Evolutionary conservation across 2,888 invertebrate genomes (phyloP), one percentile per base, ranked within the genome.

Genomic region (Luperina testacea): DNA sequence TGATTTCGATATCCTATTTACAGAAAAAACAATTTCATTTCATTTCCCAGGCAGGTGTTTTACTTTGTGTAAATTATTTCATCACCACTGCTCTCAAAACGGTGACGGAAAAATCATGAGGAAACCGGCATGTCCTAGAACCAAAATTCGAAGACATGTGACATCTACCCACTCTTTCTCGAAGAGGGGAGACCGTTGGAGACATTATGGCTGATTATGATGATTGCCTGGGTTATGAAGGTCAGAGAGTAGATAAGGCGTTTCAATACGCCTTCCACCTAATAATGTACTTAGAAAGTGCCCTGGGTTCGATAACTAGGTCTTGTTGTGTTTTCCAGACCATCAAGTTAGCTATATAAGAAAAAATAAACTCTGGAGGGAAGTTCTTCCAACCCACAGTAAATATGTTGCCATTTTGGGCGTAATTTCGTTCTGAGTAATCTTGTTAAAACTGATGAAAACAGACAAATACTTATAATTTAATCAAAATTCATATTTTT

Each of bases 401-500:
- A 11, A 38, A 57, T 27, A 38, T 38, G 20, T 11, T n/a, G 2
- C 24, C 4, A 5, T n/a, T 45, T 53, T 71, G 2, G 4, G 15
- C 3, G 3, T 59, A 48, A 24, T 32, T 63, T 51, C 2, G 13
- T 27, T 13, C 9, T 0, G 0, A 48, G 7, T 13, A 45, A 59
- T 67, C 38, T 64, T 24, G 68, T 13, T 17, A 38, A 53, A 63
- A 20, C 8, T 68, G 51, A 64, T 73, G 59, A 65, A 72, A 78
- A 75, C 51, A 13, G 32, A 13, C 15, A 68, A 67, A 81, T 1
- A 15, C 8, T 42, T 5, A 65, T 15, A 65, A 72, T 80, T 72
- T 53, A 32, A 77, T 83, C 75, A 77, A 84, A 87, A 64, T 13
- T 67, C 11, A 15, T 20, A 73, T 68, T 0, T 51, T 64, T 83